Evolutionary conservation across 2,113 vertebrate species (phyloP), one percentile per base, ranked within the genome.

Genomic region (Eubucco bourcierii): DNA sequence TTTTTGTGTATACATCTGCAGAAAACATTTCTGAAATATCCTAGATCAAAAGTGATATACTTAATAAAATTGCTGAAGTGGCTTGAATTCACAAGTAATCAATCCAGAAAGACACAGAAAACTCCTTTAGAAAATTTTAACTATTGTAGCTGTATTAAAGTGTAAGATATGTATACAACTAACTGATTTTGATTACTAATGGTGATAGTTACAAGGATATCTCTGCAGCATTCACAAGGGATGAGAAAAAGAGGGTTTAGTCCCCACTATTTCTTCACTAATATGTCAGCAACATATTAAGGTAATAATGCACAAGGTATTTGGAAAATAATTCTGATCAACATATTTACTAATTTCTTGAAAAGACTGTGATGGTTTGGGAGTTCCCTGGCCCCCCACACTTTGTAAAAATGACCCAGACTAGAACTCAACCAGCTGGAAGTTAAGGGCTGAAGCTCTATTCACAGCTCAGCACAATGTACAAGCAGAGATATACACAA

Each of bases 51-150:
- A 79, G 44, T 25, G 10, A 4, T 67, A 58, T 67, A 60, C 34
- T 78, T 90, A 84, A 86, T 64, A 27, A 56, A 90, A 67, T 16
- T 64, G 74, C 24, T 60, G 44, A 13, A 83, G 66, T 60, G 28
- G 31, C 25, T 83, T 80, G 58, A 91, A 91, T 52, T 82, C 59
- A 58, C 15, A 81, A 39, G 23, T 77, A 47, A 76, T 94, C 61
- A 74, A 89, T 68, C 0, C 0, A 79, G 68, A 77, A 76, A 93
- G 66, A 80, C 72, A 81, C 8, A 73, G 61, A 67, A 33, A 86
- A 11, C 19, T 90, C 91, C 80, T 95, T 85, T 91, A 83, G 86
- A 80, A 71, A 91, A 52, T 46, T 94, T 86, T 88, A 94, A 90
- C 90, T 82, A 46, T 23, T 0, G 1, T 60, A 65, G 82, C 59